These are phyloP conservation scores for Campylomormyrus numenius DNA, from an alignment of 2,113 vertebrate species.

Conservation along the genomic window DNA sequence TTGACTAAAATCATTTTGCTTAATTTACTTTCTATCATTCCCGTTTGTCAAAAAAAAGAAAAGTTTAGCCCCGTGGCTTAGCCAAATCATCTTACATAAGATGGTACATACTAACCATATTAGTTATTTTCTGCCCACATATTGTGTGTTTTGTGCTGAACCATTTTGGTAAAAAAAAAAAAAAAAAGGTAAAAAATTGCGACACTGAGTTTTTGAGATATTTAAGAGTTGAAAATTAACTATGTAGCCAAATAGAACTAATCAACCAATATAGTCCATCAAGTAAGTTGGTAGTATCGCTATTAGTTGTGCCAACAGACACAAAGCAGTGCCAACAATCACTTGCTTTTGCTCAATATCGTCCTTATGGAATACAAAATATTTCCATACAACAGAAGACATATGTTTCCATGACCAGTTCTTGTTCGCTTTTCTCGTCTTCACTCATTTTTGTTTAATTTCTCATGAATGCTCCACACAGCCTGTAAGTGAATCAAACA, in stretches of 20 bases:
- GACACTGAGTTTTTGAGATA: neutral
- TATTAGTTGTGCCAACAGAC: neutral
- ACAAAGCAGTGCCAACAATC: neutral
- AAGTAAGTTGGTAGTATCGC: neutral
- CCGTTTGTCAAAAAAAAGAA: neutral
- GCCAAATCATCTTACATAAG: neutral
- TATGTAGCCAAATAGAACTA: neutral
- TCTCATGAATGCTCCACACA: no score
- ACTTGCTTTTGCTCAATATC: neutral
- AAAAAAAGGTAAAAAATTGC: neutral
- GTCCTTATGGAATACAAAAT: neutral
- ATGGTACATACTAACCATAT: neutral
- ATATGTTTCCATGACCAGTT: neutral
- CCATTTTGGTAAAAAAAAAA: neutral
- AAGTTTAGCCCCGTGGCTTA: neutral
- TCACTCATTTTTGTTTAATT: no score
- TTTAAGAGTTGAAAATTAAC: neutral
- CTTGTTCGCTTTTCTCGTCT: neutral
- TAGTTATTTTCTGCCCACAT: neutral
- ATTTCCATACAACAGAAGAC: neutral
- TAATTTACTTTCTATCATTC: neutral
- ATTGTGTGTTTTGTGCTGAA: neutral
- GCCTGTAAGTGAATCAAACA: no score
- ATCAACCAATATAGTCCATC: neutral
- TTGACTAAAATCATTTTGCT: neutral